A percentile compares a stretch with the other conserved stretches of the same genome.
Evolutionary conservation across 2,797 vertebrate species (phyloP).

Genomic region (Carcharodon carcharias): DNA sequence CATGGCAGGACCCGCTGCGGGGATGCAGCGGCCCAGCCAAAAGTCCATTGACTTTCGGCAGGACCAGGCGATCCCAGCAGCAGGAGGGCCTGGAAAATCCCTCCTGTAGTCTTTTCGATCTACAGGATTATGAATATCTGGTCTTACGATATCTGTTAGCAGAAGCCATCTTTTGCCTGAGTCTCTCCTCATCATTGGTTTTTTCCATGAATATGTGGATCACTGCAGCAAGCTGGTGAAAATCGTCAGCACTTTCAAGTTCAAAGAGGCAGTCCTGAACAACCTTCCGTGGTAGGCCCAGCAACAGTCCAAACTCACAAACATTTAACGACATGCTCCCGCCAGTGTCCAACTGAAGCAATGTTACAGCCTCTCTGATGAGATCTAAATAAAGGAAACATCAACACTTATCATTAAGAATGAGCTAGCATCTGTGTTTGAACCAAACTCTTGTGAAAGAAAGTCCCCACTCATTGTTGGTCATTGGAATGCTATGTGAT

Average conservation of each 20-base stretch:
- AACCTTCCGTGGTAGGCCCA: constrained; percentile 46
- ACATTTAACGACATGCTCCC: constrained; percentile 45
- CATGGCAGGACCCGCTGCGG: too few species aligned
- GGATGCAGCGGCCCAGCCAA: too few species aligned
- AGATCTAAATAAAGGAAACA: constrained; percentile 41
- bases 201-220: constrained; percentile 49
- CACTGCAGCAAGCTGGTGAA: constrained; percentile 47
- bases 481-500: neutral
- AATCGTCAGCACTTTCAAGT: constrained; percentile 44
- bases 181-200: constrained; percentile 44
- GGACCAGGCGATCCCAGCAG: too few species aligned
- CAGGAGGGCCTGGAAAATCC: too few species aligned
- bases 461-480: neutral
- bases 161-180: constrained; percentile 43
- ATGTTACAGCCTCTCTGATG: constrained; percentile 42
- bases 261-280: constrained; percentile 49
- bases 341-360: constrained; percentile 40
- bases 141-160: neutral
- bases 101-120: too few species aligned
- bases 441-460: neutral
- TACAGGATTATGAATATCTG: neutral
- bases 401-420: neutral
- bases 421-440: neutral
- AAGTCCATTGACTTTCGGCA: too few species aligned
- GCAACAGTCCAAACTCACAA: constrained; percentile 47